Percentiles rank a stretch among this genome's conserved stretches.
phyloP scores from a whole-genome alignment of 2,888 invertebrate species.

The Spodoptera littoralis region DNA sequence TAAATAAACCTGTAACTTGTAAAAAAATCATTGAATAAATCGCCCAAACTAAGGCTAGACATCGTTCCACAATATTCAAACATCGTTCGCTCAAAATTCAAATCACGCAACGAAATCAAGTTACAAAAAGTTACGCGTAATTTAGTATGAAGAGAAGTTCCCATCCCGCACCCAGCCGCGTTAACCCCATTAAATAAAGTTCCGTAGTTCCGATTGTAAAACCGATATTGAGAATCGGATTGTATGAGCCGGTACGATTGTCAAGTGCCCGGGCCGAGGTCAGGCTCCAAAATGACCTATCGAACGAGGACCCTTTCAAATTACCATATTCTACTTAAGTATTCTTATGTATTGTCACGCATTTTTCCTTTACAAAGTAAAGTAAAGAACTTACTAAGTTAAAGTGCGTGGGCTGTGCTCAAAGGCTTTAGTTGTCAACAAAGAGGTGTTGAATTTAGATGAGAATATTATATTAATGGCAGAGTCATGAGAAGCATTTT shows the following conservation, averaged over 20 bases:
- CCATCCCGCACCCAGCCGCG: too few species aligned
- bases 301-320: constrained; percentile 40
- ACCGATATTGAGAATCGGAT: constrained; percentile 28
- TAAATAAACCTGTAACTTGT: too few species aligned
- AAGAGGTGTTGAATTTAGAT: constrained; percentile 33
- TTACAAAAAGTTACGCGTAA: too few species aligned
- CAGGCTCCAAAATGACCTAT: constrained; percentile 29
- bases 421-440: constrained; percentile 27
- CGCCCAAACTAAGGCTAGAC: too few species aligned
- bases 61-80: too few species aligned
- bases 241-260: constrained; percentile 15
- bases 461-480: constrained; percentile 29
- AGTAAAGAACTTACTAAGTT: constrained; percentile 22
- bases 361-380: constrained; percentile 18
- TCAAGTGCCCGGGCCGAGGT: constrained; percentile 29
- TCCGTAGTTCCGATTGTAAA: constrained; percentile 10
- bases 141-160: too few species aligned
- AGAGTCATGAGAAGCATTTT: constrained; percentile 14
- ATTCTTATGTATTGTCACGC: constrained; percentile 24
- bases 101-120: too few species aligned
- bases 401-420: constrained; percentile 26
- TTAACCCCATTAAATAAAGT: constrained; percentile 3
- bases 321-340: constrained; percentile 28
- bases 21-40: too few species aligned
- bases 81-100: too few species aligned